Conservation (phyloP, 2,113 vertebrate genomes). For the Lathamus discolor region DNA sequence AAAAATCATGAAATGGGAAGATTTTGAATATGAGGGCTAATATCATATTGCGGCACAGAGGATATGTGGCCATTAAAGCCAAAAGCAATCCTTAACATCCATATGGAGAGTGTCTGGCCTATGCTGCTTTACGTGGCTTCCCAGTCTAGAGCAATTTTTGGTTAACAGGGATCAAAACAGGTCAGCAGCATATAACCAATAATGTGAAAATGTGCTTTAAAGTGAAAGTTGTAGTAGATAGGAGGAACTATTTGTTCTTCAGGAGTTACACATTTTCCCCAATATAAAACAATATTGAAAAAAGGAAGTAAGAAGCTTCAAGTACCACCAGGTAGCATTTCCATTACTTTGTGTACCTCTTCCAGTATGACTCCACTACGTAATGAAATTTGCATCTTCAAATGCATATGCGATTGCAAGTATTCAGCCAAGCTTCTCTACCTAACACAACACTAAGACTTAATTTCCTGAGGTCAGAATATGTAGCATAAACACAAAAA, state of each 20-base stretch:
- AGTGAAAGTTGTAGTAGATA: not conserved
- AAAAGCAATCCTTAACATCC: not conserved
- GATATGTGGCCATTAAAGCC: not conserved
- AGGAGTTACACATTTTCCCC: not conserved
- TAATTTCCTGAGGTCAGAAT: not conserved
- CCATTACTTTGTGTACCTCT: not conserved
- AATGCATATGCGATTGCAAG: fast-evolving
- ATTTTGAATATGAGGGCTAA: not conserved
- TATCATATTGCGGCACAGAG: not conserved
- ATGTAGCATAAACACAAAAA: not conserved
- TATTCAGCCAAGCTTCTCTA: not conserved
- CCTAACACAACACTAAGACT: not conserved
- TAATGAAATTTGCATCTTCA: not conserved
- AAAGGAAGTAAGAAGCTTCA: not conserved
- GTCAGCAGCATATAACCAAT: not conserved
- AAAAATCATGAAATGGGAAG: not conserved
- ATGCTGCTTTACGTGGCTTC: not conserved
- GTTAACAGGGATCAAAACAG: not conserved
- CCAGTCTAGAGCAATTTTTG: not conserved
- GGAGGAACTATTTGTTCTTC: not conserved
- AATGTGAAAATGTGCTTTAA: not conserved
- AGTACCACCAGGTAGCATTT: not conserved
- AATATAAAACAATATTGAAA: not conserved
- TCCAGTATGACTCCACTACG: not conserved
- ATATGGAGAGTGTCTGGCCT: not conserved